Percentiles rank a stretch among this genome's conserved stretches.
Evolutionary conservation across 2,888 invertebrate genomes (phyloP).

Genomic region (Tholera decimalis): DNA sequence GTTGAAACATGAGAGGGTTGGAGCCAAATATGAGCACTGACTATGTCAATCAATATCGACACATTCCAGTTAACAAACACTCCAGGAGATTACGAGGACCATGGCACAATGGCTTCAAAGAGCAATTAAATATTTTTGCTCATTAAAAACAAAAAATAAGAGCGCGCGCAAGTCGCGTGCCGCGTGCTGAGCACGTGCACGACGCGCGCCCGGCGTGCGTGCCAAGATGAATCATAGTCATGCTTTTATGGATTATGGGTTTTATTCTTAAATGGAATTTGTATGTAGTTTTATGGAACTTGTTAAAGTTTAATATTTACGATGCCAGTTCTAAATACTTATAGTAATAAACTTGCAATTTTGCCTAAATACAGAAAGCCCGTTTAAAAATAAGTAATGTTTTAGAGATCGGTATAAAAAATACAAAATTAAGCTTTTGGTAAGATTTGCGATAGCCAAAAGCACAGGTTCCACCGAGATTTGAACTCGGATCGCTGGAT

Average conservation of each 20-base stretch:
- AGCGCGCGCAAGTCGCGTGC: constrained; percentile 65
- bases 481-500: constrained; percentile 96
- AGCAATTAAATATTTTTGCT: constrained; percentile 85
- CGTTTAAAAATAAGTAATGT: not conserved
- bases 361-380: not conserved
- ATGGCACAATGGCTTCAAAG: constrained; percentile 71
- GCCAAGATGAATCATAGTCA: constrained; percentile 43
- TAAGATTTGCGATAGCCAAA: constrained; percentile 32
- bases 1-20: constrained; percentile 12
- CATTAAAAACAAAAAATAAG: constrained; percentile 77
- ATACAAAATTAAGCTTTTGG: not conserved
- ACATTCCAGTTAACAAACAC: constrained; percentile 75
- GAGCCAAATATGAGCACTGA: constrained; percentile 33
- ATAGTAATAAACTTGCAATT: not conserved
- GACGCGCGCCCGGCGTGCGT: constrained; percentile 51
- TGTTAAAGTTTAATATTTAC: not conserved
- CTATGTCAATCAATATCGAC: constrained; percentile 65
- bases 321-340: not conserved
- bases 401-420: not conserved
- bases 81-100: constrained; percentile 75
- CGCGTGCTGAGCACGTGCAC: constrained; percentile 66
- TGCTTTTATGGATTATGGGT: constrained; percentile 58
- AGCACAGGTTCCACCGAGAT: constrained; percentile 93
- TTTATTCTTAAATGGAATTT: constrained; percentile 40
- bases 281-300: not conserved